phyloP scores from a whole-genome alignment of 2,113 vertebrate species.

The Malaclemys terrapin region DNA sequence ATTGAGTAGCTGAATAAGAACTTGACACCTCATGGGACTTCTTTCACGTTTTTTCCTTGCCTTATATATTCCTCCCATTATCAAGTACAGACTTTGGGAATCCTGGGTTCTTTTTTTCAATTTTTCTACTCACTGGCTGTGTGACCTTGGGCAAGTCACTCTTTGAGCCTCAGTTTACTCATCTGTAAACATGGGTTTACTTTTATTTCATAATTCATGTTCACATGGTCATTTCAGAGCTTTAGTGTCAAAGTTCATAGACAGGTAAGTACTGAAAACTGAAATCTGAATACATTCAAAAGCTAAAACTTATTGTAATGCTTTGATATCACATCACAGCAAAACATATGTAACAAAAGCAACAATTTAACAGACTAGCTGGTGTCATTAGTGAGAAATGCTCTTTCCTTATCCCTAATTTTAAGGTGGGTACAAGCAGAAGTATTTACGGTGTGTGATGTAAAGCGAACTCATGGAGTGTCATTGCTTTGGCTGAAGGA shows the following conservation, averaged over 20 bases:
- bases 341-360: background rate
- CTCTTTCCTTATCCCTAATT: background rate
- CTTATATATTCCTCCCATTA: background rate
- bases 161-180: background rate
- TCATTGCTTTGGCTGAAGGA: background rate
- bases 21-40: slow-evolving; percentile 18
- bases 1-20: slow-evolving; percentile 15
- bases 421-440: background rate
- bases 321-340: background rate
- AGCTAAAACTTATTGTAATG: background rate
- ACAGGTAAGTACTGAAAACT: background rate
- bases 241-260: background rate
- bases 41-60: slow-evolving; percentile 49
- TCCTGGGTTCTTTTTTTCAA: background rate
- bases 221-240: slow-evolving; percentile 10
- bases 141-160: background rate
- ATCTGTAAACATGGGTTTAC: background rate
- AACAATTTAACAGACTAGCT: background rate
- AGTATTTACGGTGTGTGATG: accelerated
- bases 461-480: background rate
- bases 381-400: background rate
- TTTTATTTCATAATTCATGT: slow-evolving; percentile 29
- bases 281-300: background rate
- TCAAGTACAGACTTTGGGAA: background rate
- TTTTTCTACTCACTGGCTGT: background rate